Base-by-base conservation (phyloP, 1,140 invertebrate species). In the Rhynchophorus ferrugineus region DNA sequence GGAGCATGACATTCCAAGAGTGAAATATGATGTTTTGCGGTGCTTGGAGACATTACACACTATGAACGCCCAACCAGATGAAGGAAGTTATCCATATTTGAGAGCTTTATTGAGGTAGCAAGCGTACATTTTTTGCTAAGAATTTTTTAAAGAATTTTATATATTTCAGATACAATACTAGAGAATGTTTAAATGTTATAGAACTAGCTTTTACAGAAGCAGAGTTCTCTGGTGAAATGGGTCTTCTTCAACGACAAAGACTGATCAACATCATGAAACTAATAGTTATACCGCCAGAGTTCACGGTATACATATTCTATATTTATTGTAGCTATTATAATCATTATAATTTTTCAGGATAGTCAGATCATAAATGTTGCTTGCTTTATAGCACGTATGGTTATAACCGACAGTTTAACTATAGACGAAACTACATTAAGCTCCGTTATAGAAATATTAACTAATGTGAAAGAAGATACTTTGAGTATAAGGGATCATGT, bases 151-250 rank as follows among this genome's bases (percentile, higher is more conserved):
- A 37, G 3, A 16, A 41, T 29, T 3, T 42, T 13, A 8, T 33
- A 29, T 47, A 24, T 46, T 29, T 3, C 2, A 78, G 82, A 59
- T 95, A 92, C 67, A 89, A 96, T 65, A 87, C 88, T 0, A 76
- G 85, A 44, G 91, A 94, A 64, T 94, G 94, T 62, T 72, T 96
- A 2, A 94, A 96, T 70, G 91, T 92, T 2, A 75, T 94, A 18
- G 80, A 87, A 11, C 75, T 94, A 64, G 89, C 89, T 34, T 93
- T 93, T 75, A 86, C 89, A 64, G 89, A 92, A 64, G 74, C 75
- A n/a, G 86, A 89, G 68, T 87, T 87, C 61, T 75, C 75, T 24
- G 78, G 81, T 14, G 85, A 88, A 62, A 74, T 87, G 68, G 83
- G 85, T 1, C 68, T 80, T 20, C 76, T 82, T 13, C 83, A 88